Percentiles rank a stretch among this genome's conserved stretches.
Conservation (phyloP, 2,113 vertebrate genomes). For the Gnathonemus longibarbis region DNA sequence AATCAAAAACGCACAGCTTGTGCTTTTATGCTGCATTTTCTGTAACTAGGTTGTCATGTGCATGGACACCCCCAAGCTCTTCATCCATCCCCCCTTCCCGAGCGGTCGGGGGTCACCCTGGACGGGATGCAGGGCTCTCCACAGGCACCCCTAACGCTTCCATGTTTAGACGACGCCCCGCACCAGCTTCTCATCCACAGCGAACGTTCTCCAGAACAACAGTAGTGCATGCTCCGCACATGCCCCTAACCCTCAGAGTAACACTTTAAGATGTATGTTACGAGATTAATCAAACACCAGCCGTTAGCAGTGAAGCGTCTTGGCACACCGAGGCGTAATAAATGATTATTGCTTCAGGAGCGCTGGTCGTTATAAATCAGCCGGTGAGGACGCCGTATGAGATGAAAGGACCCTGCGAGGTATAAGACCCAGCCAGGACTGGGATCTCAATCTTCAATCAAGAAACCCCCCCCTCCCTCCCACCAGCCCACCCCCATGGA, state of each 20-base stretch:
- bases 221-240: constrained; percentile 6
- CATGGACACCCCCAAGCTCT: neutral
- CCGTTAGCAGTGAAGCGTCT: constrained; percentile 35
- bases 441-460: constrained; percentile 27
- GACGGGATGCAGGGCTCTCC: neutral
- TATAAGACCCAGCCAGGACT: constrained; percentile 28
- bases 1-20: neutral
- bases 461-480: constrained; percentile 2
- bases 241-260: constrained; percentile 20
- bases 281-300: constrained; percentile 32
- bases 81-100: neutral
- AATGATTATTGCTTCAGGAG: constrained; percentile 40
- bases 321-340: constrained; percentile 40
- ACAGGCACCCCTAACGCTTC: neutral
- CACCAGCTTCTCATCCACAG: neutral
- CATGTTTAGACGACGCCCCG: neutral
- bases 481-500: constrained; percentile 16
- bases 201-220: neutral
- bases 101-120: neutral
- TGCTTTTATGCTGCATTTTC: neutral
- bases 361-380: constrained; percentile 40
- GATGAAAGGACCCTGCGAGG: constrained; percentile 36
- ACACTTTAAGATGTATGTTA: constrained; percentile 28
- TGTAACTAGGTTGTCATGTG: no score
- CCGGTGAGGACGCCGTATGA: constrained; percentile 32